A percentile compares a stretch with the other conserved stretches of the same genome.
phyloP scores from a whole-genome alignment of 2,888 invertebrate genomes.

The Chymomyza caudatula region DNA sequence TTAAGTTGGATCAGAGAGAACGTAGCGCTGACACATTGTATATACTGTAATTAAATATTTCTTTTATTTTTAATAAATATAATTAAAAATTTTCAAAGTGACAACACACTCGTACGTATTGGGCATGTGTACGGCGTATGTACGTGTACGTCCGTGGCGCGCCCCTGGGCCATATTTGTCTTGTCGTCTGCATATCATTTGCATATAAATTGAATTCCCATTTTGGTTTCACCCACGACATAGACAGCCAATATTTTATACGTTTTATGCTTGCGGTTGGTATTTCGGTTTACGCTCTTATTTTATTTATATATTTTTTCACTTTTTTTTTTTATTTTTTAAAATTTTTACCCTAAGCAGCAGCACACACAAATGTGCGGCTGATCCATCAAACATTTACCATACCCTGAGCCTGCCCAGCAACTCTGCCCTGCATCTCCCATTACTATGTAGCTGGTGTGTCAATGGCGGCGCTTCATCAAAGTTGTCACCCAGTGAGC shows the following conservation, averaged over 20 bases:
- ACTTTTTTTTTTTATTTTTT: no score
- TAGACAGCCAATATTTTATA: constrained; percentile 61
- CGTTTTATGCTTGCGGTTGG: constrained; percentile 50
- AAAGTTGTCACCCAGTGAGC: constrained; percentile 67
- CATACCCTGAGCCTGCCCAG: background rate
- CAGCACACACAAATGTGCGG: background rate
- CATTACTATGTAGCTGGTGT: no score
- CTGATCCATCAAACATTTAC: constrained; percentile 37
- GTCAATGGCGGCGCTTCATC: constrained; percentile 56
- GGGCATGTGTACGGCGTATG: background rate
- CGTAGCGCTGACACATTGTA: background rate
- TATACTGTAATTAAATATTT: background rate
- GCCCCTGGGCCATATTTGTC: constrained; percentile 44
- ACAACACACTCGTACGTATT: no score
- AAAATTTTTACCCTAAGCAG: no score
- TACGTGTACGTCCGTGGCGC: background rate
- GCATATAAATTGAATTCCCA: constrained; percentile 72
- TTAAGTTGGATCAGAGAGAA: background rate
- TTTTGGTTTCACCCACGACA: background rate
- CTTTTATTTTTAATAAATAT: constrained; percentile 48
- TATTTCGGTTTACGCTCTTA: background rate
- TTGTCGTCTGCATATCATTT: constrained; percentile 64
- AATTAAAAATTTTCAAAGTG: constrained; percentile 51
- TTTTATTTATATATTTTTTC: background rate
- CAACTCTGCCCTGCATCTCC: background rate